Base-by-base conservation (phyloP, 2,113 vertebrate species). In the Mesoclemmys tuberculata region DNA sequence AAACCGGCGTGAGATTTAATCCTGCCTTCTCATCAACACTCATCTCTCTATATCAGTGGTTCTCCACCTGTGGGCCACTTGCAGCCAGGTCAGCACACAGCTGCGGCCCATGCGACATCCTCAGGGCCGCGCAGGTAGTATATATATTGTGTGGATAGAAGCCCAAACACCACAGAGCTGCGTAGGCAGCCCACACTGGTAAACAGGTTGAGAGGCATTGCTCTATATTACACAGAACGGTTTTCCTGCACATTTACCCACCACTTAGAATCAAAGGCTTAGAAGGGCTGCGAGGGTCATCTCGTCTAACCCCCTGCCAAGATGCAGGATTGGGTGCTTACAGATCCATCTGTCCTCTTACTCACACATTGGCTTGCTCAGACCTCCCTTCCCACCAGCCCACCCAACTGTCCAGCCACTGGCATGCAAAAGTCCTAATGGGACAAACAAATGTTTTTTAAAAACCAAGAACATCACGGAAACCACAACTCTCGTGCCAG, bases 401-500 rank as follows among this genome's bases (percentile, higher is more conserved):
- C 71, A 51, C 78, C 38, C 0, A 4, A 19, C 13, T 68, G 61
- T 35, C 61, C 31, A 19, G 35, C 16, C 61, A n/a, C 16, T 68
- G 31, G 61, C 31, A 19, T n/a, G 61, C 31, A n/a, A 35, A 14
- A 68, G 49, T 26, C 85, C 38, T 44, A 75, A 24, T 38, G 38
- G 71, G 21, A 22, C 71, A 75, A 75, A 41, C 10, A 13, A 71
- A 0, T 19, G 14, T 80, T 22, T 58, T 46, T 56, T 61, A 18
- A 88, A 58, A 9, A 31, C 71, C 85, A 68, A 3, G 51, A 3
- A 74, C n/a, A n/a, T 54, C 74, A 4, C 6, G 13, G 38, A 48
- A 10, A 80, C 7, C 51, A 16, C 0, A 0, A 0, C 21, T 52
- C 24, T 22, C 16, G 8, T 0, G 77, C 52, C 27, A 3, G 2